phyloP scores from a whole-genome alignment of 2,888 invertebrate species.

The Andricus quercusramuli region DNA sequence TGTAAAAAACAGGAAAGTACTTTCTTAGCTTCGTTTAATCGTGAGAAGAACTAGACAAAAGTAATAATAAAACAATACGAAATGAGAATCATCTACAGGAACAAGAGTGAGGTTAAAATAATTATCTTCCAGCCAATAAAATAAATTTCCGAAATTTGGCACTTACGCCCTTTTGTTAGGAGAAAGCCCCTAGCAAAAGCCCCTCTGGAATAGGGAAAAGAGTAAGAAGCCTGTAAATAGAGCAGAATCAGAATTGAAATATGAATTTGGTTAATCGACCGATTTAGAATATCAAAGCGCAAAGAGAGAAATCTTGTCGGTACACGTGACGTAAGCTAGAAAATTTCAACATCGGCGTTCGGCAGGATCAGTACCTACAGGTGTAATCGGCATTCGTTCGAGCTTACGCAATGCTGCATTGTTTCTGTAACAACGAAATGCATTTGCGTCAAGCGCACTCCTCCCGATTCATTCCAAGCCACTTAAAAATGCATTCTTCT shows the following conservation, averaged over 20 bases:
- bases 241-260: background rate
- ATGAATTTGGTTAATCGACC: background rate
- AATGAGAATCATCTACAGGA: too few relatives aligned
- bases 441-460: constrained; percentile 11
- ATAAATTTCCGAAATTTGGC: too few relatives aligned
- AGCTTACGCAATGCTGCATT: constrained; percentile 30
- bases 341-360: constrained; percentile 10
- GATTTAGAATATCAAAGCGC: constrained; percentile 3
- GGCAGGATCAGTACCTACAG: constrained; percentile 19
- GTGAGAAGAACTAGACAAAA: too few relatives aligned
- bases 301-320: constrained; percentile 33
- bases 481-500: constrained; percentile 32
- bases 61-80: too few relatives aligned
- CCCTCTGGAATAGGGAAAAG: too few relatives aligned
- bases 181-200: too few relatives aligned
- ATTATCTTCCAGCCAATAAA: too few relatives aligned
- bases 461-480: constrained; percentile 21
- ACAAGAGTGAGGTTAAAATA: too few relatives aligned
- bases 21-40: too few relatives aligned
- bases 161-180: too few relatives aligned
- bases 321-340: constrained; percentile 17
- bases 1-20: too few relatives aligned
- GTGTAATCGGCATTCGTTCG: constrained; percentile 29
- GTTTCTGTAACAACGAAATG: constrained; percentile 34
- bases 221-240: background rate